Evolutionary conservation across 1,140 invertebrate species (phyloP).

Genomic region (Halyomorpha halys): DNA sequence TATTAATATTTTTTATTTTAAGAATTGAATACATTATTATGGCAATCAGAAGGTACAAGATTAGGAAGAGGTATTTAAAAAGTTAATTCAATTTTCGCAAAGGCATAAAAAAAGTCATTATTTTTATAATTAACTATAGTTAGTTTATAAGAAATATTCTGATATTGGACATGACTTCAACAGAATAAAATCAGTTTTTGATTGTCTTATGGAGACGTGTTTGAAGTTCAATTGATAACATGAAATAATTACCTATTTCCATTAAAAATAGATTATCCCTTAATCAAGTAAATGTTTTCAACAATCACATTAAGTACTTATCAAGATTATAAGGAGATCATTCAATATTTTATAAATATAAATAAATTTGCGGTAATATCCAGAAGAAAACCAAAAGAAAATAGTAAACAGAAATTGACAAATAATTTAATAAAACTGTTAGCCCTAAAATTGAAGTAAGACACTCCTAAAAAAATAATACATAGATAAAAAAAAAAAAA

Average conservation of each 20-base stretch:
- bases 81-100: slow-evolving; percentile 8
- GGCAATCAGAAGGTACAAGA: slow-evolving; percentile 15
- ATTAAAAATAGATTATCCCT: neutral
- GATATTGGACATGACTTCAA: neutral
- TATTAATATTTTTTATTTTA: neutral
- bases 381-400: neutral
- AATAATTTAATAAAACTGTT: neutral
- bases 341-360: neutral
- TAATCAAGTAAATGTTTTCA: neutral
- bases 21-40: slow-evolving; percentile 18
- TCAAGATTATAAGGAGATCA: neutral
- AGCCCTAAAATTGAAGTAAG: neutral
- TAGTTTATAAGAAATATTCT: slow-evolving; percentile 1
- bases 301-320: slow-evolving; percentile 11
- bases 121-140: neutral
- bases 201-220: slow-evolving; percentile 3
- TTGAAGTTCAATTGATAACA: slow-evolving; percentile 7
- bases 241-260: neutral
- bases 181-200: neutral
- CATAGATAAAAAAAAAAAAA: neutral
- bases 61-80: slow-evolving; percentile 14
- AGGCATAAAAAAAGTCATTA: neutral
- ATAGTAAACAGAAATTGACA: neutral
- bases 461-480: slow-evolving; percentile 5
- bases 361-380: neutral